These are phyloP conservation scores for Tachina fera DNA, from an alignment of 2,888 invertebrate species.

Conservation along the genomic window DNA sequence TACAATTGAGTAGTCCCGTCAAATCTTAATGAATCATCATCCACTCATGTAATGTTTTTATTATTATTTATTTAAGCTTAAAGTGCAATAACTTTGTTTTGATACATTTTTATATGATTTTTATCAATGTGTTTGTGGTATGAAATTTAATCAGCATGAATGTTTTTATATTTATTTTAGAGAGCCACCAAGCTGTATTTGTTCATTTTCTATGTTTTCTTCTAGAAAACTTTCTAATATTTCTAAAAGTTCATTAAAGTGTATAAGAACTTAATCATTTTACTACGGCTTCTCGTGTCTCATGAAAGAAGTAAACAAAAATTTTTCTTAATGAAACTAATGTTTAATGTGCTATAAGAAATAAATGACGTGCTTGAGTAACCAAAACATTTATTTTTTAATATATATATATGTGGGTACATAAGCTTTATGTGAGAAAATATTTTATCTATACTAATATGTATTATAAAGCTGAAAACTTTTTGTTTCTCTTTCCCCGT, in stretches of 20 bases:
- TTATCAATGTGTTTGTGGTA: slow-evolving; percentile 10
- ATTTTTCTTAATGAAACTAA: neutral
- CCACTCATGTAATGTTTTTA: slow-evolving; percentile 11
- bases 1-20: neutral
- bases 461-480: too few species aligned
- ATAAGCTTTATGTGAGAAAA: too few species aligned
- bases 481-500: neutral
- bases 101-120: slow-evolving; percentile 6
- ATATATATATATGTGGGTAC: too few species aligned
- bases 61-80: slow-evolving; percentile 10
- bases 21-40: slow-evolving; percentile 49
- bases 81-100: slow-evolving; percentile 56
- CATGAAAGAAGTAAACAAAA: slow-evolving; percentile 20
- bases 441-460: too few species aligned
- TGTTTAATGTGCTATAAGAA: slow-evolving; percentile 27
- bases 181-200: neutral
- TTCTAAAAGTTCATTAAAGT: slow-evolving; percentile 31
- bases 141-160: slow-evolving; percentile 31
- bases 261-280: neutral
- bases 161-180: neutral
- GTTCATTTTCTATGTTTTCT: neutral
- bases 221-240: neutral
- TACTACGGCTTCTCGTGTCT: slow-evolving; percentile 21
- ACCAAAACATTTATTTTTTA: neutral
- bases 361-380: slow-evolving; percentile 1